phyloP scores from a whole-genome alignment of 2,888 invertebrate genomes.

The Autographa pulchrina region DNA sequence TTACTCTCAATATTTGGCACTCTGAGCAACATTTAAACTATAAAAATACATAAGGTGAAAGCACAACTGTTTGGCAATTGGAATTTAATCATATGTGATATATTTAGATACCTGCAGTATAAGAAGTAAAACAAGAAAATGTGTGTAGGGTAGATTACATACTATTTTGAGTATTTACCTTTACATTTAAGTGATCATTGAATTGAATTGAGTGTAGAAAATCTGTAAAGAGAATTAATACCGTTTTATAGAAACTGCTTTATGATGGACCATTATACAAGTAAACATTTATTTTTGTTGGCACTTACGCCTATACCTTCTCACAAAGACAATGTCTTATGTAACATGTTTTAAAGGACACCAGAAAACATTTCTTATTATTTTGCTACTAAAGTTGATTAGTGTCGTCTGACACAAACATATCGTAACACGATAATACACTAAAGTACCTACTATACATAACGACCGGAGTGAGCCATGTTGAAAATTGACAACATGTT shows the following conservation, averaged over 20 bases:
- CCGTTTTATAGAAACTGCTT: constrained; percentile 28
- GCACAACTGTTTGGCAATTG: not conserved
- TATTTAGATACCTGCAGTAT: not conserved
- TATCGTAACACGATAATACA: constrained; percentile 59
- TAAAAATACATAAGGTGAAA: not conserved
- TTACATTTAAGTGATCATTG: constrained; percentile 54
- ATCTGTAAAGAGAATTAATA: constrained; percentile 54
- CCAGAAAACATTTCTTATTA: constrained; percentile 39
- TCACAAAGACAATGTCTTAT: constrained; percentile 52
- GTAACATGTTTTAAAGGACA: constrained; percentile 42
- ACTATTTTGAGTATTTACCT: constrained; percentile 49
- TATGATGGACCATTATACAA: constrained; percentile 36
- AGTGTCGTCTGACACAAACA: constrained; percentile 50
- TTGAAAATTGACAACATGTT: constrained; percentile 80
- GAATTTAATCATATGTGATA: not conserved
- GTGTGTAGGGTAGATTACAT: constrained; percentile 35
- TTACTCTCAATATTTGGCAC: not conserved
- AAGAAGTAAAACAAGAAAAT: constrained; percentile 21
- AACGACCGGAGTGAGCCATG: constrained; percentile 79
- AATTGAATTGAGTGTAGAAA: constrained; percentile 41
- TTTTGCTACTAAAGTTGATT: constrained; percentile 43
- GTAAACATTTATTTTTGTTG: constrained; percentile 51
- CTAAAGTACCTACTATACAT: constrained; percentile 63
- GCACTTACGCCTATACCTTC: constrained; percentile 40
- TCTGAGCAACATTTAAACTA: not conserved